A percentile compares a stretch with the other conserved stretches of the same genome.
phyloP scores from a whole-genome alignment of 2,797 vertebrate species.

The Crax fasciolata region DNA sequence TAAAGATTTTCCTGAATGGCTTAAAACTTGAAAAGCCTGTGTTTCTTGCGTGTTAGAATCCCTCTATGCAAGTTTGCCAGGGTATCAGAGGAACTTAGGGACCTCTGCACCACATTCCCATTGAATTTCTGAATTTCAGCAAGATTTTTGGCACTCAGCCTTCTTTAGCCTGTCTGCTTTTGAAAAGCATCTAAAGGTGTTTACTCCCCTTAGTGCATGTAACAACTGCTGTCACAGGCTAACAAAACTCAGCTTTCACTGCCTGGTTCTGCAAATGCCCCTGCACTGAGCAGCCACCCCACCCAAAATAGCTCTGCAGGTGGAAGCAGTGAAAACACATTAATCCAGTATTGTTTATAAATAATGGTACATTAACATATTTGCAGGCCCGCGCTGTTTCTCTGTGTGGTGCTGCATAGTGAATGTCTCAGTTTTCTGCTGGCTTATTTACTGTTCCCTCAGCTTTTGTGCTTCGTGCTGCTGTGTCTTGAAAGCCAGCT shows the following conservation, averaged over 20 bases:
- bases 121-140: not conserved
- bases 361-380: not conserved
- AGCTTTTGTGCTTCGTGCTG: not conserved
- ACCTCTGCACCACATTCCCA: not conserved
- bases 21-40: not conserved
- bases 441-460: not conserved
- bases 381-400: not conserved
- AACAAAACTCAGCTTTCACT: not conserved
- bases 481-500: not conserved
- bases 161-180: not conserved
- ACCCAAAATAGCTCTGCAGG: not conserved
- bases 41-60: not conserved
- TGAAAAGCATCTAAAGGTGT: not conserved
- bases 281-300: not conserved
- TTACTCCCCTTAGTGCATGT: not conserved
- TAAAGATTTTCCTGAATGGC: not conserved
- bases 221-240: not conserved
- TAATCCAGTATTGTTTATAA: not conserved
- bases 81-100: not conserved
- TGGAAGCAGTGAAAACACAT: not conserved
- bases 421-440: not conserved
- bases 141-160: not conserved
- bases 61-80: rapidly evolving
- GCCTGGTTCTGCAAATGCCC: not conserved
- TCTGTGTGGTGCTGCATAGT: not conserved